phyloP scores from a whole-genome alignment of 2,797 vertebrate species.

The Salmo trutta region DNA sequence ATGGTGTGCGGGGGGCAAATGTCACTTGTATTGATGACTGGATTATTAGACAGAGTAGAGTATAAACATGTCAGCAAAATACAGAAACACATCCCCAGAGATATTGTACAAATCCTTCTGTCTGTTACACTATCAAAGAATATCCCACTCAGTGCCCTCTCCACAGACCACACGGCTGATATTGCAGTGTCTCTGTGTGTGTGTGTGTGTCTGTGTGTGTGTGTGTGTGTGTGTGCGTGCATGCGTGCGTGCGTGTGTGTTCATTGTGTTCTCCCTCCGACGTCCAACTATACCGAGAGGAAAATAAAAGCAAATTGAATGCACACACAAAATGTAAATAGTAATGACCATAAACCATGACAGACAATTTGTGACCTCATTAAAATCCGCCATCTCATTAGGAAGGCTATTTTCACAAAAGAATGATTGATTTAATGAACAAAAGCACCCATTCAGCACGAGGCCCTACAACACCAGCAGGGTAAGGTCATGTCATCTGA shows the following conservation, averaged over 20 bases:
- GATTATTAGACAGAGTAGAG: background rate
- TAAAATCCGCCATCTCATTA: slow-evolving; percentile 55
- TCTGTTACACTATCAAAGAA: background rate
- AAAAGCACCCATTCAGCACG: slow-evolving; percentile 48
- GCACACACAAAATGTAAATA: slow-evolving; percentile 41
- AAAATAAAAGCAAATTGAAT: slow-evolving; percentile 35
- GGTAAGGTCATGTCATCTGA: slow-evolving; percentile 42
- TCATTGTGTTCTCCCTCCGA: slow-evolving; percentile 8
- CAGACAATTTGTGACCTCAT: slow-evolving; percentile 52
- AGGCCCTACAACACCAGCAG: slow-evolving; percentile 28
- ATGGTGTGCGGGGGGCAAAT: background rate
- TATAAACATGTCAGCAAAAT: background rate
- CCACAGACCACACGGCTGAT: background rate
- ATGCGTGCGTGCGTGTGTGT: background rate
- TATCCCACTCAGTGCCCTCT: background rate
- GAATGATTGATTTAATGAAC: slow-evolving; percentile 56
- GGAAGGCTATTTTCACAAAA: slow-evolving; percentile 46
- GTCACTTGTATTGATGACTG: background rate
- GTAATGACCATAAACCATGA: slow-evolving; percentile 36
- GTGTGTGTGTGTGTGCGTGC: no score
- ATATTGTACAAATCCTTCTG: background rate
- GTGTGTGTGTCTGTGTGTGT: background rate
- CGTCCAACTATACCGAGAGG: slow-evolving; percentile 16
- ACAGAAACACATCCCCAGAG: background rate
- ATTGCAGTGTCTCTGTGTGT: background rate